These are phyloP conservation scores for Balanococcus diminutus DNA, from an alignment of 2,888 invertebrate species.

Conservation along the genomic window DNA sequence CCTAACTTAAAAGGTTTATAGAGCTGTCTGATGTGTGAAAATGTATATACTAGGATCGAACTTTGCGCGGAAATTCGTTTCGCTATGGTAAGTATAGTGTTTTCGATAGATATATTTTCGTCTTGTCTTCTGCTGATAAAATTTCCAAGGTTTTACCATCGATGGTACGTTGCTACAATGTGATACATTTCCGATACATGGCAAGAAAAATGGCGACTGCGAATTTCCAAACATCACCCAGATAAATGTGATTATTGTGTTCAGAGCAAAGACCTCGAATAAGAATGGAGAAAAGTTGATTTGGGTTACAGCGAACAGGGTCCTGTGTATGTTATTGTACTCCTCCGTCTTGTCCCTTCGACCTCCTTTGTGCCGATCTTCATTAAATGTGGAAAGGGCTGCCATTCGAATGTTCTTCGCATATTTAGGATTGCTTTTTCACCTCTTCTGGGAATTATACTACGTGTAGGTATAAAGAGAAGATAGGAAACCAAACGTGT, in stretches of 20 bases:
- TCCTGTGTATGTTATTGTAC: too few species aligned
- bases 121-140: neutral
- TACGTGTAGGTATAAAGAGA: neutral
- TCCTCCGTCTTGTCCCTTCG: too few species aligned
- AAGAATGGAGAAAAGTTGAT: neutral
- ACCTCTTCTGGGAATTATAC: neutral
- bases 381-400: too few species aligned
- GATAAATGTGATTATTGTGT: neutral
- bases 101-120: slow-evolving; percentile 13
- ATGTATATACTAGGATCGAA: neutral
- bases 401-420: too few species aligned
- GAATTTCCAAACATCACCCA: neutral
- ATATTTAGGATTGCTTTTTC: neutral
- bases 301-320: too few species aligned
- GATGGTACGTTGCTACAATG: neutral
- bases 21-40: slow-evolving; percentile 3
- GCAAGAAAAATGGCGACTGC: neutral
- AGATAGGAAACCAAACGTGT: neutral
- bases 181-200: neutral
- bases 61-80: neutral
- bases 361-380: too few species aligned
- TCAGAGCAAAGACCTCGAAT: neutral
- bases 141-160: neutral
- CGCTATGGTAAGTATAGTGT: neutral
- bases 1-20: neutral